A percentile compares a stretch with the other conserved stretches of the same genome.
These are phyloP conservation scores for Chrysochloris asiatica DNA, from an alignment of 2,113 vertebrate genomes.

Conservation along the genomic window DNA sequence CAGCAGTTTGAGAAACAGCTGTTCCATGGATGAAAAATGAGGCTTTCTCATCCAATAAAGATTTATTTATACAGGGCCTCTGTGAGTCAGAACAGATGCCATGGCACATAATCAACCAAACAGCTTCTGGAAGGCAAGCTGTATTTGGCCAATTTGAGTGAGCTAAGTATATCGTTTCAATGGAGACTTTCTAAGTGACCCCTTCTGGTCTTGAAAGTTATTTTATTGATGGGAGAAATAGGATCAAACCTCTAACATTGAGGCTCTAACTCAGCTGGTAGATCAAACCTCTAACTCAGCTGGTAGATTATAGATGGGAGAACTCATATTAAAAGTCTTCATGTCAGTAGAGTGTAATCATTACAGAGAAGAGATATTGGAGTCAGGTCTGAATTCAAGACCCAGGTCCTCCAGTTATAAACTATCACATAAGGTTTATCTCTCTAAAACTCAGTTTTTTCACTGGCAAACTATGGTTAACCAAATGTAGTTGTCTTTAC, in stretches of 20 bases:
- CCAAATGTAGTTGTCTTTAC: neutral
- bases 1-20: no score
- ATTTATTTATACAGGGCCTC: no score
- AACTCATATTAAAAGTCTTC: neutral
- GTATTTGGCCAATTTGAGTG: neutral
- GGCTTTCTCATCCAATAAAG: no score
- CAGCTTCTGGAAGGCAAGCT: constrained; percentile 10
- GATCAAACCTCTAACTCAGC: no score
- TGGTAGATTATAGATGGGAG: no score
- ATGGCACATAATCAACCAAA: no score
- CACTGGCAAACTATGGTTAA: neutral
- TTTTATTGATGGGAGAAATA: neutral
- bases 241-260: no score
- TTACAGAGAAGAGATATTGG: no score
- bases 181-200: neutral
- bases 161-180: neutral
- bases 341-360: neutral
- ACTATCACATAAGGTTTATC: neutral
- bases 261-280: no score
- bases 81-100: no score
- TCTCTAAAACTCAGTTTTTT: constrained; percentile 25
- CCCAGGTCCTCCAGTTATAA: neutral
- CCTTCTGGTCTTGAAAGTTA: neutral
- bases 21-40: no score
- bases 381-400: neutral